A percentile compares a stretch with the other conserved stretches of the same genome.
phyloP scores from a whole-genome alignment of 2,888 invertebrate genomes.

The Palloptera scutellata region DNA sequence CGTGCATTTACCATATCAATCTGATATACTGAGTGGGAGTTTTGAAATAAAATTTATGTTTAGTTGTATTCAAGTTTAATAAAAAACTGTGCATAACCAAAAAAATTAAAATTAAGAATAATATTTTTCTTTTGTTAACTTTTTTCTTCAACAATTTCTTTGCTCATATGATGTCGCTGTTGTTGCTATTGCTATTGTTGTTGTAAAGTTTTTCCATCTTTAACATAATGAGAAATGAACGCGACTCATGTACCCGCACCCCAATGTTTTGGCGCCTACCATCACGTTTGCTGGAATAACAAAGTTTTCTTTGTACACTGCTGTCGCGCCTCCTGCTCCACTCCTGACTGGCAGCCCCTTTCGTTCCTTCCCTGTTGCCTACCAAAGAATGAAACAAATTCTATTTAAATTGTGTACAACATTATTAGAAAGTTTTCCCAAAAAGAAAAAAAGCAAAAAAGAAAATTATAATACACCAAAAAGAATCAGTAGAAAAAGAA shows the following conservation, averaged over 20 bases:
- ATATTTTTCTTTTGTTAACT: constrained; percentile 10
- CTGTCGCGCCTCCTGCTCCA: constrained; percentile 44
- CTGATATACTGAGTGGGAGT: not conserved
- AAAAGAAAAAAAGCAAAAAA: constrained; percentile 31
- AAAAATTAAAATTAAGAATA: constrained; percentile 11
- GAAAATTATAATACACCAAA: constrained; percentile 9
- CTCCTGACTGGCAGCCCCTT: constrained; percentile 27
- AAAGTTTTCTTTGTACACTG: constrained; percentile 39
- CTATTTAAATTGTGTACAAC: constrained; percentile 63
- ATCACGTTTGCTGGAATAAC: constrained; percentile 25
- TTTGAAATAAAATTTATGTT: constrained; percentile 23
- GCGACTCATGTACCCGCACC: not conserved
- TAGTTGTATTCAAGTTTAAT: constrained; percentile 29
- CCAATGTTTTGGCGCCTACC: not conserved
- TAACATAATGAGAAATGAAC: constrained; percentile 60
- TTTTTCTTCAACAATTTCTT: not conserved
- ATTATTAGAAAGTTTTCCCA: constrained; percentile 60
- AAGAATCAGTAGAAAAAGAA: constrained; percentile 31
- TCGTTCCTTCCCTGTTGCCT: not conserved
- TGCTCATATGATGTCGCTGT: no score
- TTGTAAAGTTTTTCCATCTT: constrained; percentile 59
- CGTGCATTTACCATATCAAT: constrained; percentile 3
- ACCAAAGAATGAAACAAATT: constrained; percentile 47
- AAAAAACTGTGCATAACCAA: constrained; percentile 17
- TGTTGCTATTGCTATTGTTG: constrained; percentile 45